Evolutionary conservation across 2,797 vertebrate species (phyloP).

Genomic region (Myotis pilosus): DNA sequence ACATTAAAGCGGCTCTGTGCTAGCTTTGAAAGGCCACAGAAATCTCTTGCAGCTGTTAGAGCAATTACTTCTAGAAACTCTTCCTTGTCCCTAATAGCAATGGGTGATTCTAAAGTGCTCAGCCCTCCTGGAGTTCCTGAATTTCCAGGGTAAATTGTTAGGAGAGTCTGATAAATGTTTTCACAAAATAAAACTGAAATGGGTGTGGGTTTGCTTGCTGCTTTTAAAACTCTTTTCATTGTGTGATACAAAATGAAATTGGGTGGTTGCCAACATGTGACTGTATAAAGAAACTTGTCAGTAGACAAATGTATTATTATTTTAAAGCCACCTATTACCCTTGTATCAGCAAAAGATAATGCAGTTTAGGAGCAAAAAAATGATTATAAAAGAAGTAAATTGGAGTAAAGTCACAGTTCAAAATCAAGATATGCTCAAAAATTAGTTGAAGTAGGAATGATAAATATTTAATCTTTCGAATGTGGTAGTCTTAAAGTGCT

Average conservation of each 20-base stretch:
- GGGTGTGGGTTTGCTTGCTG: constrained; percentile 1
- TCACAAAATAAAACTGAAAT: neutral
- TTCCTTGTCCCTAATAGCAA: neutral
- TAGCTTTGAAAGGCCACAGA: neutral
- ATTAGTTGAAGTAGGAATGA: neutral
- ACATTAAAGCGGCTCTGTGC: neutral
- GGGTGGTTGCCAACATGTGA: neutral
- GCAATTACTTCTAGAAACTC: neutral
- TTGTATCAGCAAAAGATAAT: neutral
- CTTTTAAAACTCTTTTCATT: constrained; percentile 25
- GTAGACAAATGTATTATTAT: neutral
- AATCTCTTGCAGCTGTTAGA: neutral
- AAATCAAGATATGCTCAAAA: neutral
- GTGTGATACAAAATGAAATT: neutral
- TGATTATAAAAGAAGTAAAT: neutral
- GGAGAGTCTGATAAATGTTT: neutral
- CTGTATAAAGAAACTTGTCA: neutral
- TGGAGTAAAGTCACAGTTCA: neutral
- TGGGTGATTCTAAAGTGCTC: neutral
- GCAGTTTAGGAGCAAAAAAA: neutral
- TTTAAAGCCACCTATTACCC: neutral
- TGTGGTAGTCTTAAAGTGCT: neutral
- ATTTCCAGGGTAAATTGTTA: neutral
- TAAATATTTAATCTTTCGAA: neutral
- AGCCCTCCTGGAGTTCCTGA: neutral